These are phyloP conservation scores for Atractosteus spatula DNA, from an alignment of 2,113 vertebrate genomes.

Conservation along the genomic window DNA sequence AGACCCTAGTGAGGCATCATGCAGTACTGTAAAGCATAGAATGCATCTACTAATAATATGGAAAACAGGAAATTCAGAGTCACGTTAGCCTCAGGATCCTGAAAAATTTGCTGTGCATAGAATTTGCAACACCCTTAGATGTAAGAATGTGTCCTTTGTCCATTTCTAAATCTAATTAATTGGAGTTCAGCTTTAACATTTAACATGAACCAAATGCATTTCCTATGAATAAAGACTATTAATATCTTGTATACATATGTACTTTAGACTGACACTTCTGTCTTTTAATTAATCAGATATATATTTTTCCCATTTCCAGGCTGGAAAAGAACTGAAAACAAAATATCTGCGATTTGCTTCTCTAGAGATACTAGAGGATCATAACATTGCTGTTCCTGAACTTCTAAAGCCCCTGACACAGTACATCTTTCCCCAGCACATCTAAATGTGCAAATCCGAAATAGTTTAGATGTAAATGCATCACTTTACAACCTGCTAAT, in stretches of 20 bases:
- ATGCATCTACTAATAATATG: not conserved
- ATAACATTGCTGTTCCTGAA: no score
- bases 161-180: not conserved
- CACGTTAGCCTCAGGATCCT: not conserved
- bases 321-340: no score
- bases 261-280: not conserved
- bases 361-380: no score
- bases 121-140: not conserved
- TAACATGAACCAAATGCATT: not conserved
- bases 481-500: no score
- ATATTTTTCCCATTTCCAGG: no score
- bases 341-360: no score
- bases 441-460: no score
- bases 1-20: not conserved
- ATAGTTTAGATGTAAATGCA: no score
- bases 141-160: slow-evolving; percentile 5
- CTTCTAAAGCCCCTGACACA: no score
- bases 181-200: no score
- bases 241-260: not conserved
- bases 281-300: not conserved
- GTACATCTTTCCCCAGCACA: no score
- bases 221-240: not conserved
- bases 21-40: not conserved
- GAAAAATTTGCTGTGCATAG: not conserved
- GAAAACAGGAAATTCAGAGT: not conserved